Base-by-base conservation (phyloP, 2,888 invertebrate species). In the Uloborus plumipes region DNA sequence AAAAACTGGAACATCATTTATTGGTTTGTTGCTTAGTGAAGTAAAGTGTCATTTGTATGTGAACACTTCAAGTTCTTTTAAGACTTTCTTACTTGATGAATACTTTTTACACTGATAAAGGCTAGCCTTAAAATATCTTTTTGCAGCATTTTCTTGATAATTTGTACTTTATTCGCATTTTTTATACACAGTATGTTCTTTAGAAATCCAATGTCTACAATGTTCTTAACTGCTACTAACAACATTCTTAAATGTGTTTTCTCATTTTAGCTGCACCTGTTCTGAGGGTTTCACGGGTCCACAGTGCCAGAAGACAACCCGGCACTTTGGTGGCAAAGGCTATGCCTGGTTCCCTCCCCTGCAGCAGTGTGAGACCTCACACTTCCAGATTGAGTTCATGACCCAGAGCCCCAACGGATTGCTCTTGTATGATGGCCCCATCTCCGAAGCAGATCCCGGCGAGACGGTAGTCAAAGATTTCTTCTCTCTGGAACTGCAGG, bases 301-400 rank as follows among this genome's bases (percentile, higher is more conserved):
- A 0, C 92, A 94, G 79, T 99, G 99, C 89, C 97, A 99, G 89
- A 92, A 94, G 84, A 93, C 95, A 0, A 93, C 94, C 0, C 93
- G 97, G 85, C 94, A 95, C 22, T 98, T 98, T 90, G 89, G 84
- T 20, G 95, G 96, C n/a, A 92, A 93, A 86, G 96, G 97, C 14
- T 98, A 94, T 92, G 97, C 98, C 0, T 93, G 98, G 92, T 97
- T 96, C 90, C 93, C 94, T 0, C 92, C 96, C 0, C 93, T 97
- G 50, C 93, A 95, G 50, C 93, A 95, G 7, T 98, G 98, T 89
- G 93, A 94, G 85, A 93, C 94, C 77, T 94, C 95, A 0, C 93
- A 92, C 86, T 93, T 97, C 77, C 93, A 93, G 82, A 88, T 99
- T 78, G 94, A 95, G 85, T 92, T 99, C 87, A 92, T 93, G 58